Evolutionary conservation across 23 tunicate genomes (phyloP), one percentile per base, ranked within the genome.

Genomic region (Oikopleura albicans): DNA sequence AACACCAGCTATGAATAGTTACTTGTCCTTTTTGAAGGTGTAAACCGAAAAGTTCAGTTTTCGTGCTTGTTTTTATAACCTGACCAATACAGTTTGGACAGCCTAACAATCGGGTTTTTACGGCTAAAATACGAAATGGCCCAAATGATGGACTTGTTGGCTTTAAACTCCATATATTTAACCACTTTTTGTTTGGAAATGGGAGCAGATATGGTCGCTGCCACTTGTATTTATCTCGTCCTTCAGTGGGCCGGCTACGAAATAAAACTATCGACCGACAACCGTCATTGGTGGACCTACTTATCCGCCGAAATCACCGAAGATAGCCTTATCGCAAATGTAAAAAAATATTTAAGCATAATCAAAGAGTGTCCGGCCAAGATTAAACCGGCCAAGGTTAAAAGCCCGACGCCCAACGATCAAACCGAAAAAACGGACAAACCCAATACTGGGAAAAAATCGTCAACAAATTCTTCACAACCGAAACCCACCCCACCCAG

Each of bases 101-200:
- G n/a, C n/a, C n/a, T n/a, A n/a, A n/a, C n/a, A n/a, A n/a, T n/a
- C n/a, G n/a, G n/a, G n/a, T n/a, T n/a, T n/a, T n/a, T n/a, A n/a
- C n/a, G n/a, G n/a, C n/a, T n/a, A n/a, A n/a, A n/a, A 76, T 76
- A 88, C 84, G 97, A 92, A 66, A 83, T 92, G 39, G 89, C 97
- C 0, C 97, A 92, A 79, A 87, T 92, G 92, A 92, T 92, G 28
- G 89, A 92, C 93, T 92, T 89, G 88, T 87, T 92, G 97, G 97
- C 97, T 34, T 89, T 92, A 0, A 92, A 92, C 85, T 89, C 90
- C 92, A 83, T 93, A 59, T 91, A 93, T 56, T 79, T 93, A 83
- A 90, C 98, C n/a, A 90, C 91, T 1, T 90, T 93, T 41, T 93
- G 94, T 59, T 56, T 93, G 88, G 76, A 89, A 27, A 87, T 89